A percentile compares a stretch with the other conserved stretches of the same genome.
These are phyloP conservation scores for Nezara viridula DNA, from an alignment of 2,888 invertebrate species.

Conservation along the genomic window DNA sequence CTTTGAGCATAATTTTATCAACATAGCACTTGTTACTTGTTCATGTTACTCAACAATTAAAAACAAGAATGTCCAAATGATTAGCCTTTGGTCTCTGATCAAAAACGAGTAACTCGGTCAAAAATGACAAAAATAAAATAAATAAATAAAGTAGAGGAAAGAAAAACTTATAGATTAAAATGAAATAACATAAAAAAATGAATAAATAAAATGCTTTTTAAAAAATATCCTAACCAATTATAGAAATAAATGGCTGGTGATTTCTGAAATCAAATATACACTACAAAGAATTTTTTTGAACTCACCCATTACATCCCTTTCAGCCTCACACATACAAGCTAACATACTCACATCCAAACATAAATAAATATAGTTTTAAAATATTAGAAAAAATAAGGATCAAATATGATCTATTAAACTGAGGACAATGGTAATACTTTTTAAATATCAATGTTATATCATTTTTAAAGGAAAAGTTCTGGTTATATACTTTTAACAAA, in stretches of 20 bases:
- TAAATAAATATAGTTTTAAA: constrained; percentile 11
- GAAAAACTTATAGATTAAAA: neutral
- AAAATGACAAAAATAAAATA: neutral
- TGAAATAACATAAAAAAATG: neutral
- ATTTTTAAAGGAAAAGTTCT: constrained; percentile 8
- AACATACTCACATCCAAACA: neutral
- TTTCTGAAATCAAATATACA: constrained; percentile 13
- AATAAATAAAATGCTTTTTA: neutral
- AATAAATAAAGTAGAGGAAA: neutral
- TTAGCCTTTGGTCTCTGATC: constrained; percentile 11
- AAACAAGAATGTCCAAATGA: constrained; percentile 10
- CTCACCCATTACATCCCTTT: neutral
- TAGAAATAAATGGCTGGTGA: neutral
- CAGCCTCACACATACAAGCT: neutral
- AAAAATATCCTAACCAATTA: neutral
- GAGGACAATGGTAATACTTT: constrained; percentile 28
- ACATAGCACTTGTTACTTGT: neutral
- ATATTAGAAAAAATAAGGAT: constrained; percentile 18
- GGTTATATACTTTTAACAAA: constrained; percentile 47
- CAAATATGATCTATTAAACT: neutral
- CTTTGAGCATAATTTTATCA: constrained; percentile 32
- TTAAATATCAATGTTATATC: constrained; percentile 10
- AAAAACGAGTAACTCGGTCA: neutral
- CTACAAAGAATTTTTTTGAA: neutral
- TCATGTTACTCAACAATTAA: neutral